Evolutionary conservation across 2,888 invertebrate genomes (phyloP).

Genomic region (Gerris lacustris): DNA sequence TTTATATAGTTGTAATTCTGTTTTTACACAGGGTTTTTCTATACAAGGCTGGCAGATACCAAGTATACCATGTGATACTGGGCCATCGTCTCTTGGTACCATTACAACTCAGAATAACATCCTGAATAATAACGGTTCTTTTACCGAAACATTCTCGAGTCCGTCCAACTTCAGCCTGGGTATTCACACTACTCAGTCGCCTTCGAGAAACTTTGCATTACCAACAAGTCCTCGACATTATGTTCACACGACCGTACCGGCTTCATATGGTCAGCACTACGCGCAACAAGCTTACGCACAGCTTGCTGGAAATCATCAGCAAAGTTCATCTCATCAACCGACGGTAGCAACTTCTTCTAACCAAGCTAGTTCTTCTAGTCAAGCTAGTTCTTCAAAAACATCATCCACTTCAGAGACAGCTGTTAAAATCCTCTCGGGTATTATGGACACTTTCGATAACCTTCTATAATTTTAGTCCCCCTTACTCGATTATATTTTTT

Average conservation of each 20-base stretch:
- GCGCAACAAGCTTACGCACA: neutral
- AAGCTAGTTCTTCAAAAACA: neutral
- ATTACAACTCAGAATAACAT: neutral
- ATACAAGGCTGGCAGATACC: slow-evolving; percentile 34
- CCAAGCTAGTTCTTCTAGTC: neutral
- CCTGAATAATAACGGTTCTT: neutral
- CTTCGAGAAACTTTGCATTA: neutral
- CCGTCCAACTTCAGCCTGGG: neutral
- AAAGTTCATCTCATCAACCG: neutral
- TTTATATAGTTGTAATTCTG: too few relatives aligned
- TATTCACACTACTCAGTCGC: neutral
- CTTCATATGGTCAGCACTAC: neutral
- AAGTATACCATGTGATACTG: slow-evolving; percentile 35
- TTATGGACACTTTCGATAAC: slow-evolving; percentile 20
- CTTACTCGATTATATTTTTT: too few relatives aligned
- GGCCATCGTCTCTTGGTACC: slow-evolving; percentile 23
- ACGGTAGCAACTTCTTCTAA: neutral
- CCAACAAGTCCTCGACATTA: neutral
- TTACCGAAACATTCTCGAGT: neutral
- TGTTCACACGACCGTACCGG: neutral
- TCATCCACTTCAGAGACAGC: slow-evolving; percentile 15
- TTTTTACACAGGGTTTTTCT: slow-evolving; percentile 31
- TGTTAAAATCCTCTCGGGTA: slow-evolving; percentile 18
- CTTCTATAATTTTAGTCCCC: slow-evolving; percentile 12
- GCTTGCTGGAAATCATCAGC: neutral